Conservation (phyloP, 2,113 vertebrate species). For the Halcyon senegalensis region DNA sequence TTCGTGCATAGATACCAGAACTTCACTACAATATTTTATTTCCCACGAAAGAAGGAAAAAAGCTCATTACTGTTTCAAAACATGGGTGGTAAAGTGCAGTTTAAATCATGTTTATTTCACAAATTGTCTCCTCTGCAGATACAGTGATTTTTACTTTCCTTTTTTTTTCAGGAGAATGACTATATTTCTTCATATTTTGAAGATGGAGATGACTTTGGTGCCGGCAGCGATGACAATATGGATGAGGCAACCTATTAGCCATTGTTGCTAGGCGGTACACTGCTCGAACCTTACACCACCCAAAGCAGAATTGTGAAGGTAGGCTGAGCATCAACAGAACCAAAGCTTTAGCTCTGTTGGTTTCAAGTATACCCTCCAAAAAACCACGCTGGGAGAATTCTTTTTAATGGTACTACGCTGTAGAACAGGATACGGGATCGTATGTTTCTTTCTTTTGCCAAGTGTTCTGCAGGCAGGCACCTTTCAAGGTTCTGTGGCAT, state of each 20-base stretch:
- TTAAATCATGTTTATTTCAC: neutral
- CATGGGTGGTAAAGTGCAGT: neutral
- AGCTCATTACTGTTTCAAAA: neutral
- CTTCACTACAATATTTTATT: neutral
- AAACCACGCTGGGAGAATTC: neutral
- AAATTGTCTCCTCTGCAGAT: neutral
- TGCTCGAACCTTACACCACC: neutral
- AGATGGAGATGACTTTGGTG: constrained; percentile 85
- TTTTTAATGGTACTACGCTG: neutral
- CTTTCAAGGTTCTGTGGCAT: neutral
- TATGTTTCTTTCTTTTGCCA: neutral
- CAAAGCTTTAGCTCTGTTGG: neutral
- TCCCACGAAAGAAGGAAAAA: neutral
- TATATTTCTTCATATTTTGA: constrained; percentile 92
- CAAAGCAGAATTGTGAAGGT: neutral
- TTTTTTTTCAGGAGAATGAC: constrained; percentile 83
- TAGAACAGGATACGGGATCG: neutral
- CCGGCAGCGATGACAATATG: constrained; percentile 86
- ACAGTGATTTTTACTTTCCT: neutral
- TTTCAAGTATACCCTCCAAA: neutral
- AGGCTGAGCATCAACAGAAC: neutral
- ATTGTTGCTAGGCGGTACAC: neutral
- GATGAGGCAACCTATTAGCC: constrained; percentile 88
- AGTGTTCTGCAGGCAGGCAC: neutral
- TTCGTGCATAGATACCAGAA: neutral